Percentiles rank a stretch among this genome's conserved stretches.
Evolutionary conservation across 2,113 vertebrate genomes (phyloP).

Genomic region (Globicephala melas): DNA sequence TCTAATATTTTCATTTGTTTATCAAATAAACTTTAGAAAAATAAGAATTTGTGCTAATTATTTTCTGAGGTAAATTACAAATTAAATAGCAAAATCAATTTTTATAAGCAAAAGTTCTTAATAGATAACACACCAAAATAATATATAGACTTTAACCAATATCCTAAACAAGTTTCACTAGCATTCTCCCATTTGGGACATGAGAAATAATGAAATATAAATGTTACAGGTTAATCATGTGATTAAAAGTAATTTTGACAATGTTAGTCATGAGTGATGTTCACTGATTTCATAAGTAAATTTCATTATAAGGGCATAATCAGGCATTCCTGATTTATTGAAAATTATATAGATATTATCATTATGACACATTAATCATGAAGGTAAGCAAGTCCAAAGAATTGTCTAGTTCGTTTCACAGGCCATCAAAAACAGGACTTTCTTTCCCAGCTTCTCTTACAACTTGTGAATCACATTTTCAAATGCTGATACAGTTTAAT

Average conservation of each 20-base stretch:
- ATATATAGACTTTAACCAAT: background rate
- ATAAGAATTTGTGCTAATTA: conserved; percentile 16
- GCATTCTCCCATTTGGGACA: background rate
- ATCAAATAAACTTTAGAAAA: conserved; percentile 46
- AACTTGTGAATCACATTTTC: background rate
- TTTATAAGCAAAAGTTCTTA: background rate
- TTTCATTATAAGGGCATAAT: background rate
- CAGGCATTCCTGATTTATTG: background rate
- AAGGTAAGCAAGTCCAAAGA: background rate
- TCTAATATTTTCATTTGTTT: background rate
- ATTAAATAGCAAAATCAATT: background rate
- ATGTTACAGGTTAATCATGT: background rate
- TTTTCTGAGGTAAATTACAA: conserved; percentile 29
- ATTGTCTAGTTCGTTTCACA: background rate
- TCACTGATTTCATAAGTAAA: background rate
- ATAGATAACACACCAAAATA: background rate
- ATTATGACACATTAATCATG: background rate
- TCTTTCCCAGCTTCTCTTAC: background rate
- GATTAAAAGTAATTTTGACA: conserved; percentile 12
- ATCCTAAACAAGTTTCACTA: background rate
- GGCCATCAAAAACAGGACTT: background rate
- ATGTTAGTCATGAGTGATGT: background rate
- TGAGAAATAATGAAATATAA: background rate
- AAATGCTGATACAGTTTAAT: background rate
- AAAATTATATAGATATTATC: background rate